Conservation (phyloP, 1,140 invertebrate genomes). For the Dinoponera quadriceps region DNA sequence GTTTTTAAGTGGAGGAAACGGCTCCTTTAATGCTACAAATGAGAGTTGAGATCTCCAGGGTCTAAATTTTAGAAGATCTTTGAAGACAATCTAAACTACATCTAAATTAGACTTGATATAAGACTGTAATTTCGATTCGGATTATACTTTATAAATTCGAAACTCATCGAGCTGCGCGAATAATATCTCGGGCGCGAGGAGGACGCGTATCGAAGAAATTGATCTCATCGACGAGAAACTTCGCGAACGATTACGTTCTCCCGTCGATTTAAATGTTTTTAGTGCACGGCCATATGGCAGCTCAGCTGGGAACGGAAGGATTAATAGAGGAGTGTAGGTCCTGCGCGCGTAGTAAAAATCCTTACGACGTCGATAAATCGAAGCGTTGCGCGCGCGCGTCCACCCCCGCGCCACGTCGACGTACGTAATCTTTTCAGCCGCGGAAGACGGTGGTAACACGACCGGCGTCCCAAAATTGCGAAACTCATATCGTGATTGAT, state of each 20-base stretch:
- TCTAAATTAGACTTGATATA: too few species aligned
- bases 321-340: conserved; percentile 10
- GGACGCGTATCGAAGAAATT: not conserved
- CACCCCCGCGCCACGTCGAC: not conserved
- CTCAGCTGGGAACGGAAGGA: not conserved
- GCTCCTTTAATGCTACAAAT: too few species aligned
- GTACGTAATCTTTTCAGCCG: conserved; percentile 14
- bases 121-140: too few species aligned
- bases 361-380: conserved; percentile 38
- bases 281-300: not conserved
- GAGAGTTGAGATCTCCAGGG: too few species aligned
- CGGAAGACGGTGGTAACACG: conserved; percentile 8
- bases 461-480: conserved; percentile 41
- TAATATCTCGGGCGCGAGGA: too few species aligned
- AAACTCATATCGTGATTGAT: conserved; percentile 60
- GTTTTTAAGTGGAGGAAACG: too few species aligned
- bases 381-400: not conserved
- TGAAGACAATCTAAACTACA: too few species aligned
- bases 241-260: not conserved
- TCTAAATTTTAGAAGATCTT: too few species aligned
- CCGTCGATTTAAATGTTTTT: conserved; percentile 22
- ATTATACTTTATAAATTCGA: too few species aligned
- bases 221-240: not conserved
- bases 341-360: conserved; percentile 29
- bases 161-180: too few species aligned